Percentiles rank a stretch among this genome's conserved stretches.
phyloP scores from a whole-genome alignment of 2,797 vertebrate species.

The Sphenodon punctatus region DNA sequence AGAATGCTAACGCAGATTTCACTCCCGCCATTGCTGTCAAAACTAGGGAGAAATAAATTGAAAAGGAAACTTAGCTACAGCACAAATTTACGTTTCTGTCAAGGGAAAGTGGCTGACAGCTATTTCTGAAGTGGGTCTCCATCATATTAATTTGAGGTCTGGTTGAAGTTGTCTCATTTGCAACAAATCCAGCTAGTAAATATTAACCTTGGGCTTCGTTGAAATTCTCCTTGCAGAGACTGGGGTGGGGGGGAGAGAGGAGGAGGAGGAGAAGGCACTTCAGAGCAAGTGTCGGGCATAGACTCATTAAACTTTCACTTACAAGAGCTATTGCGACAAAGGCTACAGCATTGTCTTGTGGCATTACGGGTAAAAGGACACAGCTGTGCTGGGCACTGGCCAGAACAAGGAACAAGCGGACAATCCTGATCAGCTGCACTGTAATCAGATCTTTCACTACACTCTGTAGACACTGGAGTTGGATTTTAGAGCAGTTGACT shows the following conservation, averaged over 20 bases:
- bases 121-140: conserved; percentile 56
- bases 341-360: neutral
- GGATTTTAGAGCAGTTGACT: conserved; percentile 21
- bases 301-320: conserved; percentile 11
- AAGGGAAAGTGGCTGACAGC: conserved; percentile 54
- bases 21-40: neutral
- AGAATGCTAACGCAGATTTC: neutral
- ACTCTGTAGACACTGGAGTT: neutral
- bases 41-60: neutral
- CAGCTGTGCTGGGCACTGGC: neutral
- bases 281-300: conserved; percentile 25
- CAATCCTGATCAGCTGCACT: neutral
- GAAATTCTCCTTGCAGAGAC: conserved; percentile 68
- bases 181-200: conserved; percentile 67
- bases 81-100: conserved; percentile 51
- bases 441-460: neutral
- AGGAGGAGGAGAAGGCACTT: conserved; percentile 45
- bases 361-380: neutral
- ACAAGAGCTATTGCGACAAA: neutral
- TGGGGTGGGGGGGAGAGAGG: conserved; percentile 24
- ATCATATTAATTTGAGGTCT: conserved; percentile 63
- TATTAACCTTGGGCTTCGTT: conserved; percentile 71
- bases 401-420: neutral
- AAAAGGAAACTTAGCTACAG: conserved; percentile 23
- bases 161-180: conserved; percentile 61